A percentile compares a stretch with the other conserved stretches of the same genome.
Conservation (phyloP, 2,888 invertebrate species). For the Watsonalla binaria region DNA sequence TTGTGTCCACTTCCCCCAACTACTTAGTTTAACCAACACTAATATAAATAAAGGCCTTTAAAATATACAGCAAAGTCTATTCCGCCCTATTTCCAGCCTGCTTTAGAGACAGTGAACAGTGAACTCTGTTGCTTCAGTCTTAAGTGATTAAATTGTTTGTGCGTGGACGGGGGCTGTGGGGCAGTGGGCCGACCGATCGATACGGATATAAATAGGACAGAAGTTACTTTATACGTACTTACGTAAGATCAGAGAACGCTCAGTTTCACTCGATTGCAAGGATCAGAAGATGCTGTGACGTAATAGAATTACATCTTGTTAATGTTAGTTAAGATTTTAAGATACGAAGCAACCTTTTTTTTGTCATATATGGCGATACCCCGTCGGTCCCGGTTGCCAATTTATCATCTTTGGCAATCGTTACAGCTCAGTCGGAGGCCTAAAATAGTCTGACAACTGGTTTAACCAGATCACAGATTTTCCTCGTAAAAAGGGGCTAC, state of each 20-base stretch:
- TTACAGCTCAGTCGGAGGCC: too few species aligned
- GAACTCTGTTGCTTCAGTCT: slow-evolving; percentile 32
- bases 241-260: slow-evolving; percentile 43
- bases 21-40: slow-evolving; percentile 18
- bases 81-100: slow-evolving; percentile 46
- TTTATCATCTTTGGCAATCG: too few species aligned
- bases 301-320: slow-evolving; percentile 30
- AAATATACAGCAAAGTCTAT: slow-evolving; percentile 42
- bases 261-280: slow-evolving; percentile 59
- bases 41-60: slow-evolving; percentile 24
- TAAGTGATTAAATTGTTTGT: slow-evolving; percentile 47
- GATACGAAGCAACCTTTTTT: too few species aligned
- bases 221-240: slow-evolving; percentile 28
- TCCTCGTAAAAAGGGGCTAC: too few species aligned
- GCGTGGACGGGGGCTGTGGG: slow-evolving; percentile 54
- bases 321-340: not conserved
- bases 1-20: not conserved
- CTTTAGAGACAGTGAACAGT: slow-evolving; percentile 29
- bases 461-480: too few species aligned
- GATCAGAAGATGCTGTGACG: slow-evolving; percentile 43
- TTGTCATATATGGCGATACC: too few species aligned
- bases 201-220: slow-evolving; percentile 73
- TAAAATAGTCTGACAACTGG: too few species aligned
- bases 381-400: too few species aligned
- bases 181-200: slow-evolving; percentile 73